Conservation (phyloP, 2,113 vertebrate genomes). For the Elgaria multicarinata region DNA sequence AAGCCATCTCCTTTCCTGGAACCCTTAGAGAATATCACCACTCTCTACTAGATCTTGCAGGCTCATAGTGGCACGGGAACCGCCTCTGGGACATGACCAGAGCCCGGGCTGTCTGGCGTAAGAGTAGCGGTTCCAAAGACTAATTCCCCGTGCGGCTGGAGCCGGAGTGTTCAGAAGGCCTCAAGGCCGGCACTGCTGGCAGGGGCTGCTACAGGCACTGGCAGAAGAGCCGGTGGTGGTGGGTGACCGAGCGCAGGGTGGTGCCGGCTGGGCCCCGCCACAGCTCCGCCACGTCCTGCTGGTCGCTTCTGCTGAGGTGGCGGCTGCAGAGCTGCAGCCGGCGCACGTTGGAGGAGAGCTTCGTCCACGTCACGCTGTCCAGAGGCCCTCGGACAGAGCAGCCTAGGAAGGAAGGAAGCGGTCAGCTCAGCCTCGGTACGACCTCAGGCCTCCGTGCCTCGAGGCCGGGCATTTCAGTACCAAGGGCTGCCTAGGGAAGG, state of each 20-base stretch:
- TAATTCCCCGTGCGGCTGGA: not conserved
- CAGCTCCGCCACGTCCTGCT: conserved; percentile 54
- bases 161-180: too few species aligned
- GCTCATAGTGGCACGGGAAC: too few species aligned
- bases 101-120: not conserved
- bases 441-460: not conserved
- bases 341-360: conserved; percentile 53
- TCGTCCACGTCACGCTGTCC: conserved; percentile 56
- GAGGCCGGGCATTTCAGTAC: too few species aligned
- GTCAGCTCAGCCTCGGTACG: not conserved
- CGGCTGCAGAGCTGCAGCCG: conserved; percentile 81
- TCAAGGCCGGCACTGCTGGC: not conserved
- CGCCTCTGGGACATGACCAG: too few species aligned
- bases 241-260: fast-evolving
- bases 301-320: conserved; percentile 76
- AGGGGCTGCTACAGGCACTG: not conserved
- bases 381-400: conserved; percentile 76
- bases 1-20: too few species aligned
- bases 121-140: not conserved
- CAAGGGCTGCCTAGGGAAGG: too few species aligned
- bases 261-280: not conserved
- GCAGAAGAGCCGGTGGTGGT: conserved; percentile 43
- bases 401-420: conserved; percentile 60
- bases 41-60: too few species aligned
- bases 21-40: too few species aligned